Base-by-base conservation (phyloP, 2,888 invertebrate genomes). In the Lottia scabra region DNA sequence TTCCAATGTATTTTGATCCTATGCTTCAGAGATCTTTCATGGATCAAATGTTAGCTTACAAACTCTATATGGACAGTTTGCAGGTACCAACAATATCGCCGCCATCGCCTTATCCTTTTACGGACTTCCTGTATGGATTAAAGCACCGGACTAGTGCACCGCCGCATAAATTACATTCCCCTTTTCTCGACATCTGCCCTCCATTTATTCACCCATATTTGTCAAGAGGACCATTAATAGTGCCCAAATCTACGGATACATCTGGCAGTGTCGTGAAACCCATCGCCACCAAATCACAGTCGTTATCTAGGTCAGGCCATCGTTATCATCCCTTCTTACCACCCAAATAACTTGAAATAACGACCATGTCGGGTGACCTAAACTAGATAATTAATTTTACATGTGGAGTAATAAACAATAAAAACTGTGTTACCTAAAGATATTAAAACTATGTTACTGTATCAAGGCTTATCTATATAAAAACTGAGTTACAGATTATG, bases 41-140 rank as follows among this genome's bases (percentile, higher is more conserved):
- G 15, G 63, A 70, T 15, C 70, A 72, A 19, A 67, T 64, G 19
- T 65, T 63, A 12, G 56, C 69, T 16, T 73, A 69, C 70, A 72
- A 73, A 48, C 72, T 70, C 44, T 75, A 70, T 63, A 27, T 75
- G 68, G 75, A 68, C 0, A 62, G 72, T n/a, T 66, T 75, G 8
- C 72, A 75, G 48, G 65, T 67, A 10, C 68, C 70, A 6, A 70
- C 67, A 63, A 46, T 38, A 8, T 19, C 45, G 43, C 67, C 72
- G 15, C 46, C 68, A 67, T 45, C 65, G 13, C 45, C 70, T 13
- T 75, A 72, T 63, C 75, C 75, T 6, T 72, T 75, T 46, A 73
- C 75, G 30, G 75, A 75, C 44, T 73, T 72, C 64, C 71, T 75
- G 44, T 73, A 72, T 46, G 72, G 75, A 13, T 67, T 75, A 63